These are phyloP conservation scores for Thelaira solivaga DNA, from an alignment of 2,888 invertebrate genomes.

Conservation along the genomic window DNA sequence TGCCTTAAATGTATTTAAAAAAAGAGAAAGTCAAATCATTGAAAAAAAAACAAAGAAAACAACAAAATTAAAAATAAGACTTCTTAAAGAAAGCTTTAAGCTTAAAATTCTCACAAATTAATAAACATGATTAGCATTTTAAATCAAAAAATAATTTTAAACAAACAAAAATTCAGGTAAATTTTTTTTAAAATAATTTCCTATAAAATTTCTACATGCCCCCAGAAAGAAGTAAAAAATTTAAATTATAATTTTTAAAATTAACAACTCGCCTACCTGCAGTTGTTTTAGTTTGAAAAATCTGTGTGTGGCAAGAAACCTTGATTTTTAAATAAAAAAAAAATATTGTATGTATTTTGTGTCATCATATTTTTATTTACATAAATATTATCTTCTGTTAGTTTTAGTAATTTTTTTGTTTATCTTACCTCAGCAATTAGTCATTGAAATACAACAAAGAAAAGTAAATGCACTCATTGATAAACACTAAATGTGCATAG, in stretches of 20 bases:
- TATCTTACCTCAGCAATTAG: background rate
- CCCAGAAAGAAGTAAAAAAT: too few relatives aligned
- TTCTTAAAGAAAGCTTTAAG: slow-evolving; percentile 31
- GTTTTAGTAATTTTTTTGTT: background rate
- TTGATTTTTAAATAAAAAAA: slow-evolving; percentile 15
- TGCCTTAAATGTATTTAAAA: slow-evolving; percentile 26
- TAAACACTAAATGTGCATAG: slow-evolving; percentile 29
- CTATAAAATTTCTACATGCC: too few relatives aligned
- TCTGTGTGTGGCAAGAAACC: slow-evolving; percentile 21
- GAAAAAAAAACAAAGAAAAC: background rate
- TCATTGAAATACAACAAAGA: background rate
- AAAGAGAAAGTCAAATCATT: slow-evolving; percentile 45
- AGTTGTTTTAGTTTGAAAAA: background rate
- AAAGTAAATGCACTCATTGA: slow-evolving; percentile 29
- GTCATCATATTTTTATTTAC: slow-evolving; percentile 11
- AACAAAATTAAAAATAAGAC: slow-evolving; percentile 11
- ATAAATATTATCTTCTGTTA: too few relatives aligned
- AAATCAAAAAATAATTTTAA: background rate
- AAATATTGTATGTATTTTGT: background rate
- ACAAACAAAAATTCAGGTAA: background rate
- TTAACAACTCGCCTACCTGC: slow-evolving; percentile 21
- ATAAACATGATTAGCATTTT: slow-evolving; percentile 29
- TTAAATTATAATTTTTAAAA: too few relatives aligned
- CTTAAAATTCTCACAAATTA: slow-evolving; percentile 46
- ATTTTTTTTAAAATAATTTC: background rate